phyloP scores from a whole-genome alignment of 2,797 vertebrate species.

The Ciconia nigra region DNA sequence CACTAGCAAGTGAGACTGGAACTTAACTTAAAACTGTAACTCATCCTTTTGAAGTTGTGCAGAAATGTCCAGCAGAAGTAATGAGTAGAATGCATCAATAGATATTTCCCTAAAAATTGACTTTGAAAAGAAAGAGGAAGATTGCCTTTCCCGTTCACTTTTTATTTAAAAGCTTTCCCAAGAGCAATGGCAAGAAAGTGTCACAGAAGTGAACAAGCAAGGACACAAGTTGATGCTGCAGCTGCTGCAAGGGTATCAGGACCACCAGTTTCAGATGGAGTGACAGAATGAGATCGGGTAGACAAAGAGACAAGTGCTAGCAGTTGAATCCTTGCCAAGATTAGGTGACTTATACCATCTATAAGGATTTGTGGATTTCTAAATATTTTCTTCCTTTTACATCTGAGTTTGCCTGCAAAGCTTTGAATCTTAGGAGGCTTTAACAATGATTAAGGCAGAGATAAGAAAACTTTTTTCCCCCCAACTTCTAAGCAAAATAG shows the following conservation, averaged over 20 bases:
- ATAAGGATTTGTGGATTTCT: background rate
- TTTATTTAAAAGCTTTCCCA: background rate
- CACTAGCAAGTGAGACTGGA: slow-evolving; percentile 22
- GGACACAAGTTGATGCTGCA: background rate
- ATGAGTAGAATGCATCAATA: background rate
- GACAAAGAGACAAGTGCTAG: background rate
- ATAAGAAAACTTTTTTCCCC: background rate
- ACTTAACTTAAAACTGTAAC: slow-evolving; percentile 47
- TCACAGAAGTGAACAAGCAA: background rate
- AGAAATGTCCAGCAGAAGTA: background rate
- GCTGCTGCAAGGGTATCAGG: background rate
- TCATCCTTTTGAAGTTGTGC: background rate
- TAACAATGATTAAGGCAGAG: slow-evolving; percentile 6
- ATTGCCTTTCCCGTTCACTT: background rate
- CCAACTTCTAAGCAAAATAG: background rate
- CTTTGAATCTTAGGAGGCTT: slow-evolving; percentile 6
- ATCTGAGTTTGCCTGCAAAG: background rate
- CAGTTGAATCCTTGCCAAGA: background rate
- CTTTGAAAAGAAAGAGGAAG: background rate
- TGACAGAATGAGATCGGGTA: background rate
- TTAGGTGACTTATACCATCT: background rate
- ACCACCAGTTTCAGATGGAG: background rate
- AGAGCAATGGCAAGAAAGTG: background rate
- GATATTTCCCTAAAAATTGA: background rate
- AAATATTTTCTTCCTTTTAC: background rate